Conservation (phyloP, 2,888 invertebrate genomes). For the Himalopsyche japonica region DNA sequence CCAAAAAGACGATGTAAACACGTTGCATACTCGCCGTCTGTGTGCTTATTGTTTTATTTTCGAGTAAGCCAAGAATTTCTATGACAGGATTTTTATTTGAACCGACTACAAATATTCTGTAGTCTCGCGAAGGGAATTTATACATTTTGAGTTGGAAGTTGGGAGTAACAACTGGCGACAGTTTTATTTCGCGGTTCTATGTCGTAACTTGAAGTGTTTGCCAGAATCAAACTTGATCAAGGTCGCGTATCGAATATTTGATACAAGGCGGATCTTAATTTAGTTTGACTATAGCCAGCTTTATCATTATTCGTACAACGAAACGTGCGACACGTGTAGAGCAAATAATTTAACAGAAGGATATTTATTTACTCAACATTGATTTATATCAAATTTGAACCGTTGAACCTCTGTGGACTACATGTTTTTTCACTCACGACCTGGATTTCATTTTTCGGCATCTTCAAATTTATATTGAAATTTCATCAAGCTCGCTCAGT, state of each 20-base stretch:
- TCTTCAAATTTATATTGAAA: no score
- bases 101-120: background rate
- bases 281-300: background rate
- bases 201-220: background rate
- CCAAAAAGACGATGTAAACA: background rate
- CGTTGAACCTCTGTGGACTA: no score
- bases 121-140: background rate
- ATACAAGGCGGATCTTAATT: background rate
- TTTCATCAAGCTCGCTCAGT: no score
- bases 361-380: no score
- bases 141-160: background rate
- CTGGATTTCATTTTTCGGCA: no score
- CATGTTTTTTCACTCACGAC: no score
- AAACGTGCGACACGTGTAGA: no score
- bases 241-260: background rate
- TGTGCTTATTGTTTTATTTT: background rate
- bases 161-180: background rate
- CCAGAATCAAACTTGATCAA: background rate
- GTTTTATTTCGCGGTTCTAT: background rate
- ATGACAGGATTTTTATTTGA: background rate
- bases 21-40: background rate
- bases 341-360: no score
- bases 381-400: no score
- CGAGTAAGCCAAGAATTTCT: background rate
- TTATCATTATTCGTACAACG: no score